Evolutionary conservation across 2,797 vertebrate species (phyloP), one percentile per base, ranked within the genome.

Genomic region (Onychomys torridus): DNA sequence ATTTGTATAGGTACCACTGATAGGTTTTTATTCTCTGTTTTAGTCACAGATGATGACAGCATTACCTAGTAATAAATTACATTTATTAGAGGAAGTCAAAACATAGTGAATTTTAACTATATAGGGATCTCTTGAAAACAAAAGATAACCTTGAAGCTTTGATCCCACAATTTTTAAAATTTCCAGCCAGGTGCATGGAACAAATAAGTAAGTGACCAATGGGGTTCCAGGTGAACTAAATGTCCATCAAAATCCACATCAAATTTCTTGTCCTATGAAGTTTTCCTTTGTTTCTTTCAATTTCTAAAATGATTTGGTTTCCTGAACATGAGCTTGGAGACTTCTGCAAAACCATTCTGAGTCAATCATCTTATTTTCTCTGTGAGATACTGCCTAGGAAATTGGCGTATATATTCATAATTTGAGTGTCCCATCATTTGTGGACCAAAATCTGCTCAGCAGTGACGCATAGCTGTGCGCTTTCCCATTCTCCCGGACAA

Each of bases 401-500:
- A 19, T 78, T 43, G 9, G n/a, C 77, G 7, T 0, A 6, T 32
- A 63, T 84, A 91, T 93, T 37, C 94, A 21, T 52, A 93, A 89
- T 84, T 89, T 90, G 57, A 40, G 94, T 77, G 67, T 85, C 19
- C 37, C 27, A 5, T 81, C 11, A 6, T 86, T 77, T 49, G 34
- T 19, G 34, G 46, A 34, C 46, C 63, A 89, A 89, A 77, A 93
- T 88, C 65, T 79, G 84, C 43, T 90, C 57, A 40, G 73, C 49
- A 75, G 13, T 89, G 87, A 88, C 25, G 87, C 65, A 65, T 7
- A 87, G 40, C 84, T 85, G 6, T 1, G 27, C 40, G 90, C 61
- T 43, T 97, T 87, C 43, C 29, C 52, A 46, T 88, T 89, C 40
- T 57, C 40, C 25, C 76, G 95, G 78, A 97, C 96, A 95, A 97